Percentiles rank a stretch among this genome's conserved stretches.
Evolutionary conservation across 2,888 invertebrate genomes (phyloP).

Genomic region (Pyrgus malvae): DNA sequence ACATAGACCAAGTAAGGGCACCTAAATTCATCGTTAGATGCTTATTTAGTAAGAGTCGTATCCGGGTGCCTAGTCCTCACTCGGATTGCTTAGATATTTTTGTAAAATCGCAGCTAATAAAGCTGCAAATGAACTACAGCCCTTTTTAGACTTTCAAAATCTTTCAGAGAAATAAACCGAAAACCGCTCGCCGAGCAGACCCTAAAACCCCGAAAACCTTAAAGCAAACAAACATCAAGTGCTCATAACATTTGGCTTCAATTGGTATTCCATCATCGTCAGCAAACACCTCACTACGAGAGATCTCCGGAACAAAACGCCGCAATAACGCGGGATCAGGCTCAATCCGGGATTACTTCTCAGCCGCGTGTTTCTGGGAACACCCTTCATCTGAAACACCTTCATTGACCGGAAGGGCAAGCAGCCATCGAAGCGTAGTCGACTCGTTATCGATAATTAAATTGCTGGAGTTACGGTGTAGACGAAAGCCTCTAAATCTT

Average conservation of each 20-base stretch:
- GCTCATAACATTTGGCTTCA: slow-evolving; percentile 22
- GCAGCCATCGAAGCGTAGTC: not conserved
- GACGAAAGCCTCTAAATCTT: too few species aligned
- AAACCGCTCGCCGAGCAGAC: too few species aligned
- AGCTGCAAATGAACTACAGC: too few species aligned
- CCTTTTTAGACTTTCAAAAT: too few species aligned
- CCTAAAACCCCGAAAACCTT: not conserved
- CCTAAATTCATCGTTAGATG: too few species aligned
- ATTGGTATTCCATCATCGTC: slow-evolving; percentile 18
- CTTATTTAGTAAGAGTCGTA: too few species aligned
- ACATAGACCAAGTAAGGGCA: too few species aligned
- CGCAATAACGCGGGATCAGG: slow-evolving; percentile 19
- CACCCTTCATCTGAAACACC: slow-evolving; percentile 18
- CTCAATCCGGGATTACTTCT: slow-evolving; percentile 29
- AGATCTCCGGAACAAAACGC: slow-evolving; percentile 26
- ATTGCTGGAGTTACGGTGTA: too few species aligned
- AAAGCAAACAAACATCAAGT: slow-evolving; percentile 17
- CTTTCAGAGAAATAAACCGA: not conserved
- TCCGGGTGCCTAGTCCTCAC: too few species aligned
- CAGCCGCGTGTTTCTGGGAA: slow-evolving; percentile 21
- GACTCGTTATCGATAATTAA: not conserved
- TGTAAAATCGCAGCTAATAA: too few species aligned
- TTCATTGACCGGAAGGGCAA: slow-evolving; percentile 1
- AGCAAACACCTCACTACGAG: slow-evolving; percentile 10
- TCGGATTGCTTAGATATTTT: too few species aligned